phyloP scores from a whole-genome alignment of 1,140 invertebrate species.

The Chionoecetes opilio region DNA sequence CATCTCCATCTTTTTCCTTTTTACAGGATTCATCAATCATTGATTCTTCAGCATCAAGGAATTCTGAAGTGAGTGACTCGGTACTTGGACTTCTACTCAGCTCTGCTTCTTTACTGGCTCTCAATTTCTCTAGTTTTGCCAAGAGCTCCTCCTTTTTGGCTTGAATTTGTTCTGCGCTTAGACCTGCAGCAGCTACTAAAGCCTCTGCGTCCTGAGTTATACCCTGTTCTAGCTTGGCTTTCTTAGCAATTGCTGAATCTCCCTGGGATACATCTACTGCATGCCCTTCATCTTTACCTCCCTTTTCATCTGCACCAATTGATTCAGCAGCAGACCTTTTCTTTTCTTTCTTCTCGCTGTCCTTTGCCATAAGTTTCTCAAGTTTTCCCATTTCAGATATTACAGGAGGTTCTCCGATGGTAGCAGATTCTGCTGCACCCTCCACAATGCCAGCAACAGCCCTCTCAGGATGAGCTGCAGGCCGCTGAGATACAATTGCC shows the following conservation, averaged over 20 bases:
- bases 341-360: constrained; percentile 34
- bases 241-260: constrained; percentile 71
- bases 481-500: constrained; percentile 70
- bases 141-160: constrained; percentile 45
- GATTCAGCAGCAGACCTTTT: constrained; percentile 59
- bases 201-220: not conserved
- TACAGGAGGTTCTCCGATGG: constrained; percentile 68
- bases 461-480: constrained; percentile 68
- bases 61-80: constrained; percentile 67
- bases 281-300: constrained; percentile 38
- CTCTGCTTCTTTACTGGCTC: constrained; percentile 34
- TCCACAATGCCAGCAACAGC: constrained; percentile 76
- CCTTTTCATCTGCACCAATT: constrained; percentile 72
- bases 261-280: constrained; percentile 37
- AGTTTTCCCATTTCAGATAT: constrained; percentile 62
- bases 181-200: not conserved
- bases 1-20: constrained; percentile 14
- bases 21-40: constrained; percentile 22
- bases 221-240: constrained; percentile 56
- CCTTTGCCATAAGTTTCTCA: constrained; percentile 1
- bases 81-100: constrained; percentile 49
- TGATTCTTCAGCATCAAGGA: constrained; percentile 57
- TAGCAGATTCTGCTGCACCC: constrained; percentile 74
- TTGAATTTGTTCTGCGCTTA: constrained; percentile 60
- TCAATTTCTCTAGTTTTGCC: constrained; percentile 50